Conservation (phyloP, 2,888 invertebrate genomes). For the Phyllotreta striolata region DNA sequence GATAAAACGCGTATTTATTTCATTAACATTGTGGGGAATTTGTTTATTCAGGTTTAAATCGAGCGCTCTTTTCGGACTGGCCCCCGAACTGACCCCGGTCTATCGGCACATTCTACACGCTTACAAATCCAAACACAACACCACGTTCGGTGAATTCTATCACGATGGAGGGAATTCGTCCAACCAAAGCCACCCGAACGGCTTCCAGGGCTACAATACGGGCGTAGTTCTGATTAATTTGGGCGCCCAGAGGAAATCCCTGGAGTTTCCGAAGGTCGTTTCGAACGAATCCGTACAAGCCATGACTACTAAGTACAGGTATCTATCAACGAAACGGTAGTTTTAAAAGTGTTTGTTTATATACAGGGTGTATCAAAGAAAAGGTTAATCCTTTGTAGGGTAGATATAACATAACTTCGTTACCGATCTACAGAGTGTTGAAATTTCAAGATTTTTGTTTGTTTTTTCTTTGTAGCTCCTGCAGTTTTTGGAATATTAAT, state of each 20-base stretch:
- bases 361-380: too few species aligned
- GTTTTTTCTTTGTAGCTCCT: too few species aligned
- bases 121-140: conserved; percentile 70
- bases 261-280: conserved; percentile 67
- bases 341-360: background rate
- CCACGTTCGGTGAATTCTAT: conserved; percentile 63
- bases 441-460: too few species aligned
- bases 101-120: conserved; percentile 77
- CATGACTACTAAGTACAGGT: conserved; percentile 68
- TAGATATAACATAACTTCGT: too few species aligned
- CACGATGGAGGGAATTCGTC: conserved; percentile 56
- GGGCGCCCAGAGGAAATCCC: conserved; percentile 70
- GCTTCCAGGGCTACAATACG: conserved; percentile 82
- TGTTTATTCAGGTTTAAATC: conserved; percentile 65
- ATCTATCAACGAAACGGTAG: too few species aligned
- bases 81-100: conserved; percentile 79
- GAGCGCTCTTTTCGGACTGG: conserved; percentile 73
- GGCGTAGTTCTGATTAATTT: conserved; percentile 79
- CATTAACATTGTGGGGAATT: background rate
- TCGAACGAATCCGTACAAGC: conserved; percentile 64
- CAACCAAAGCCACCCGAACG: conserved; percentile 56
- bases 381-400: too few species aligned
- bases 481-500: too few species aligned
- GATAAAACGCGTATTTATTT: background rate
- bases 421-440: too few species aligned